These are phyloP conservation scores for Sarcophilus harrisii DNA, from an alignment of 2,797 vertebrate species.

Conservation along the genomic window DNA sequence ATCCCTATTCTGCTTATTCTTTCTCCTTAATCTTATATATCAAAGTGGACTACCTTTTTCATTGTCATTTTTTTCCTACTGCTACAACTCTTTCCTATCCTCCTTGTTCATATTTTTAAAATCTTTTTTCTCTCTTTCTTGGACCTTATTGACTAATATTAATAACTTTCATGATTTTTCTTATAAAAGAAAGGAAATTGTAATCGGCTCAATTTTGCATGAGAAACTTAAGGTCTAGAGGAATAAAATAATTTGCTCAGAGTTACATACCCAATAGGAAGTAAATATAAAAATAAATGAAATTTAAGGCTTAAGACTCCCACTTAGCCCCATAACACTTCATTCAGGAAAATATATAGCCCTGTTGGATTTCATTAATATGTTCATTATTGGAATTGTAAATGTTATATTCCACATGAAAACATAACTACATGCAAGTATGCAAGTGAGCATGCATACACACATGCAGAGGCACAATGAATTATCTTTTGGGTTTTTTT, in stretches of 20 bases:
- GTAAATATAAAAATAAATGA: constrained; percentile 21
- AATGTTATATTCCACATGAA: constrained; percentile 49
- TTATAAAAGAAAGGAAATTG: not conserved
- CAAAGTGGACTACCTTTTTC: not conserved
- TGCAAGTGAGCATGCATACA: not conserved
- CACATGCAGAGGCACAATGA: not conserved
- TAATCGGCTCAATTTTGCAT: constrained; percentile 47
- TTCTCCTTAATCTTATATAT: not conserved
- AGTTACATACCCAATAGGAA: constrained; percentile 17
- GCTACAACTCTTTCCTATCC: not conserved
- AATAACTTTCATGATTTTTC: not conserved
- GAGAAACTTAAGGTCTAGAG: constrained; percentile 34
- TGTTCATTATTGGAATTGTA: constrained; percentile 20
- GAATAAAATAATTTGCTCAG: constrained; percentile 47
- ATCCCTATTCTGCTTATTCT: not conserved
- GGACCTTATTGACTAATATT: not conserved
- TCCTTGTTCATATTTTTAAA: not conserved
- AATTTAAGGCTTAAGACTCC: not conserved
- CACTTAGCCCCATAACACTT: constrained; percentile 32
- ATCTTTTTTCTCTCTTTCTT: not conserved
- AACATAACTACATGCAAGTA: not conserved
- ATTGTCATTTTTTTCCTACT: not conserved
- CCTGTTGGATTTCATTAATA: constrained; percentile 52
- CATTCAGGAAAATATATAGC: not conserved
- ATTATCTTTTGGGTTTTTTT: not conserved